These are phyloP conservation scores for Vannuccia rotundouncinata DNA, from an alignment of 2,888 invertebrate genomes.

Conservation along the genomic window DNA sequence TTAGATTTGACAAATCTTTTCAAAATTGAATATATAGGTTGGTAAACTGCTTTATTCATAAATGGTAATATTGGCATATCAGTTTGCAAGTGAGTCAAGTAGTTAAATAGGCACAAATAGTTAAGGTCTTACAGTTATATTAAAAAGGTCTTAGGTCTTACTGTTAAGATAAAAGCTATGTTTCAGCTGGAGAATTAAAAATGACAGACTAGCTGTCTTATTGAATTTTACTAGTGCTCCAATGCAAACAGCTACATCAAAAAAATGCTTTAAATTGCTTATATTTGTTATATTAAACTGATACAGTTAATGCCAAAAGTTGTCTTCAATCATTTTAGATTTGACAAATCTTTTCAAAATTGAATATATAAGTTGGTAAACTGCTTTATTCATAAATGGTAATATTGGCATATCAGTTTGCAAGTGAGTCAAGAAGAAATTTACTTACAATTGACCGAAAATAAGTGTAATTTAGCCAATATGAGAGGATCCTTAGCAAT, in stretches of 20 bases:
- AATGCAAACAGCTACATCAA: not conserved
- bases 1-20: constrained; percentile 7
- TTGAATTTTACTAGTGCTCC: constrained; percentile 1
- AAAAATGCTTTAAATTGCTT: constrained; percentile 2
- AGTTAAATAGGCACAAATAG: no score
- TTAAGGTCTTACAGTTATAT: no score
- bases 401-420: constrained; percentile 2
- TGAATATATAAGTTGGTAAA: not conserved
- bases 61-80: constrained; percentile 8
- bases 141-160: no score
- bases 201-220: not conserved
- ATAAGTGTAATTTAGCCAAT: no score
- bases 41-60: not conserved
- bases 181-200: not conserved
- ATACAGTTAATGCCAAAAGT: not conserved
- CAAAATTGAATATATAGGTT: not conserved
- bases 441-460: no score
- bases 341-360: constrained; percentile 6
- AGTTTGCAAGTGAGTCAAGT: not conserved
- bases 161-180: not conserved
- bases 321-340: not conserved
- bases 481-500: no score
- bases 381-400: constrained; percentile 12
- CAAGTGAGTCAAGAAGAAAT: not conserved
- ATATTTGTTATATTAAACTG: not conserved